Percentiles rank a stretch among this genome's conserved stretches.
These are phyloP conservation scores for Ptyas mucosa DNA, from an alignment of 2,113 vertebrate species.

Conservation along the genomic window DNA sequence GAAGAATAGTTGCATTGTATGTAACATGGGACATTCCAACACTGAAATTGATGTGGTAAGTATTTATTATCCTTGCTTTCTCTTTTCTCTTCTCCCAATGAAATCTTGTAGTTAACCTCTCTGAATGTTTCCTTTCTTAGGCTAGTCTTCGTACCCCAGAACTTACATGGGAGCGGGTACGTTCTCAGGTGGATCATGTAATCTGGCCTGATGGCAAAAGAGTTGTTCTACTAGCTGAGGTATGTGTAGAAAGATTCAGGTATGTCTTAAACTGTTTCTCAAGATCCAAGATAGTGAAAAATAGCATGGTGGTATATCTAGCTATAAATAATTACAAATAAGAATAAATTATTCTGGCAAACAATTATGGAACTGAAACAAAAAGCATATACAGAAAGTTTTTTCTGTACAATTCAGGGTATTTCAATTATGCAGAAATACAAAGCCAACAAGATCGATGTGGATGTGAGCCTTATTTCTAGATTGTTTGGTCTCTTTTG, in stretches of 20 bases:
- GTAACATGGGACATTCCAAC: slow-evolving; percentile 99
- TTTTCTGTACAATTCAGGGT: not conserved
- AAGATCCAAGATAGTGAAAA: not conserved
- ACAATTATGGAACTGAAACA: not conserved
- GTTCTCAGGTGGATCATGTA: slow-evolving; percentile 96
- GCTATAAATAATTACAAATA: not conserved
- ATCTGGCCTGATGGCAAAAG: slow-evolving; percentile 98
- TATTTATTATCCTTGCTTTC: not conserved
- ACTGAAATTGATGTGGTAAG: slow-evolving; percentile 97
- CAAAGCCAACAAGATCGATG: not conserved
- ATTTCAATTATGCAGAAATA: rapidly evolving
- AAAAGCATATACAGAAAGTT: no score
- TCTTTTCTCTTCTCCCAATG: not conserved
- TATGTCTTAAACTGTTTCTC: not conserved
- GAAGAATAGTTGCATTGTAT: slow-evolving; percentile 98
- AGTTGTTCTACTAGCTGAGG: slow-evolving; percentile 94
- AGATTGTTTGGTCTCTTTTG: not conserved
- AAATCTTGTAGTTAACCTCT: not conserved
- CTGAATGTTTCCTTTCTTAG: slow-evolving; percentile 61
- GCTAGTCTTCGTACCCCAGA: slow-evolving; percentile 94
- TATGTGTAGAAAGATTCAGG: slow-evolving; percentile 44
- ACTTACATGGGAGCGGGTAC: slow-evolving; percentile 96
- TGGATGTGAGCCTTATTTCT: not conserved
- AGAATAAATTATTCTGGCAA: not conserved
- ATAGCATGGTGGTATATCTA: not conserved